These are phyloP conservation scores for Prunella strophiata DNA, from an alignment of 2,797 vertebrate genomes.

Conservation along the genomic window DNA sequence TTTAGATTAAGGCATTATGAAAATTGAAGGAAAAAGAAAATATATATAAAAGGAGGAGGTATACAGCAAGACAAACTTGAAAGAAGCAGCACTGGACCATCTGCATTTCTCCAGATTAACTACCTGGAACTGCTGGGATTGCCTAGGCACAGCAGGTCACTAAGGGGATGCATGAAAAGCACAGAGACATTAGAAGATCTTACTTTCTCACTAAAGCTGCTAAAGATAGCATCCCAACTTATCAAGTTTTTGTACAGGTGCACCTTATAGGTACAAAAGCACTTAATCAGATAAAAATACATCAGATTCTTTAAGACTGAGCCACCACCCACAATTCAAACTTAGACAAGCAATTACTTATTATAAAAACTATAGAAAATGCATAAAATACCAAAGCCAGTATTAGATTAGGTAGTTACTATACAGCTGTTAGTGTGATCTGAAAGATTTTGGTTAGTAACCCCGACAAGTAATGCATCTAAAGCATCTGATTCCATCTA, in stretches of 20 bases:
- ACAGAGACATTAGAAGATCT: not conserved
- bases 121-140: not conserved
- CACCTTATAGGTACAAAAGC: not conserved
- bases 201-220: conserved; percentile 41
- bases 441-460: not conserved
- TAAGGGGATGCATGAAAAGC: not conserved
- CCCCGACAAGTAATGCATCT: not conserved
- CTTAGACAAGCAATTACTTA: not conserved
- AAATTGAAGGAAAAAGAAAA: not conserved
- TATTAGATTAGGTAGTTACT: not conserved
- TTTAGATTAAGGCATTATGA: not conserved
- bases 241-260: not conserved
- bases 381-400: not conserved
- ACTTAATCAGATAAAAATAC: not conserved
- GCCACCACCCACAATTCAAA: not conserved
- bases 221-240: not conserved
- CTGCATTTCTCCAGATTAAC: not conserved
- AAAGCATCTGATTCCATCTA: not conserved
- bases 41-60: not conserved
- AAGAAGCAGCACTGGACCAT: not conserved
- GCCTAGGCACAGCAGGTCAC: not conserved
- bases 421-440: not conserved
- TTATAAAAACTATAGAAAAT: not conserved
- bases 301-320: not conserved
- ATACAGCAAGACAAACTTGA: not conserved